A percentile compares a stretch with the other conserved stretches of the same genome.
These are phyloP conservation scores for Aphis gossypii DNA, from an alignment of 1,140 invertebrate genomes.

Conservation along the genomic window DNA sequence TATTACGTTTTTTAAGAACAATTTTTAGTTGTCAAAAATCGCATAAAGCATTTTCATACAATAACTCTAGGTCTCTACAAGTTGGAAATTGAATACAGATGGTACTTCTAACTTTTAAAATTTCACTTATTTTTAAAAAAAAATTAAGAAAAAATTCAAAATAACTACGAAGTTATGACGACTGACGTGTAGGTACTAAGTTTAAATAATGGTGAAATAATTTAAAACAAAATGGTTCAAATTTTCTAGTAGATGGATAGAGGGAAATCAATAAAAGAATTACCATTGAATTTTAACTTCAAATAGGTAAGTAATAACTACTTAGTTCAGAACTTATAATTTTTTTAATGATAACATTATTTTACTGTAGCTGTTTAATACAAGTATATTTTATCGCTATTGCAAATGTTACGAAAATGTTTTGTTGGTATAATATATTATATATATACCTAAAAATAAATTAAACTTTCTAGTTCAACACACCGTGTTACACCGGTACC, in stretches of 20 bases:
- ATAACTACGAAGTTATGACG: neutral
- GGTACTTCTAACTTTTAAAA: neutral
- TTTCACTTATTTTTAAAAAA: neutral
- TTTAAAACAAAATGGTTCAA: neutral
- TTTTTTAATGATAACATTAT: neutral
- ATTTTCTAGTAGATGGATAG: neutral
- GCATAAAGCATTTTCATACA: neutral
- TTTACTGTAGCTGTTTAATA: neutral
- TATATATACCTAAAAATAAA: neutral
- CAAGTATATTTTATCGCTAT: neutral
- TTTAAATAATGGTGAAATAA: neutral
- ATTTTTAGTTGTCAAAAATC: neutral
- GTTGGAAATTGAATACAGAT: neutral
- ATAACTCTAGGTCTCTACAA: neutral
- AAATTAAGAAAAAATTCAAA: neutral
- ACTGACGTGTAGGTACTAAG: neutral
- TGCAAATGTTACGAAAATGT: neutral
- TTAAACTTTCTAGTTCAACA: neutral
- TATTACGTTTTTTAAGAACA: neutral
- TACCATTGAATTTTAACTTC: neutral
- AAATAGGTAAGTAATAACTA: too few relatives aligned
- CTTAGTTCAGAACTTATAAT: neutral
- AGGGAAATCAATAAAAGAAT: neutral
- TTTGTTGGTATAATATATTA: neutral
- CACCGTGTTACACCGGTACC: neutral